Evolutionary conservation across 2,888 invertebrate genomes (phyloP).

Genomic region (Tigriopus californicus): DNA sequence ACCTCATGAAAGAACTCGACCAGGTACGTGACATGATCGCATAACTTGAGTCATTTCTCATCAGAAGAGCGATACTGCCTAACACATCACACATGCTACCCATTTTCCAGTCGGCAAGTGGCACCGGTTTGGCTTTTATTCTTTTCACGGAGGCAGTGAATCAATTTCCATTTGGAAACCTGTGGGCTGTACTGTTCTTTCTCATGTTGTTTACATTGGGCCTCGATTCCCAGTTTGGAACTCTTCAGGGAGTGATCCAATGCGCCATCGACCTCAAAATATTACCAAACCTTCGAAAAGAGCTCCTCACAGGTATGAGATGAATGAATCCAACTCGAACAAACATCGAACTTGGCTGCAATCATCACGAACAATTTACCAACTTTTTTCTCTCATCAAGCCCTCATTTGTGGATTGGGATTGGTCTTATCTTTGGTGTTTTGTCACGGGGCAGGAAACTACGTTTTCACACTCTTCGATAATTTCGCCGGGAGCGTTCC

Average conservation of each 20-base stretch:
- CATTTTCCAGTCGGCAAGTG: conserved; percentile 65
- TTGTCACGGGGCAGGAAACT: conserved; percentile 52
- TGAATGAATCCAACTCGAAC: no score
- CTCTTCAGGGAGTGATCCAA: conserved; percentile 87
- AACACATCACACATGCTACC: no score
- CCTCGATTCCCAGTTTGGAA: conserved; percentile 90
- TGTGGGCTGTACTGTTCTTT: conserved; percentile 91
- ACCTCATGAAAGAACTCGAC: conserved; percentile 64
- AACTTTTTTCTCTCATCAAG: no score
- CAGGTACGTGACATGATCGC: conserved; percentile 39
- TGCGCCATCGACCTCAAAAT: conserved; percentile 87
- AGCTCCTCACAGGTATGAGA: conserved; percentile 55
- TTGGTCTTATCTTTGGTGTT: not conserved
- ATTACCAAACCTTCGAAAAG: conserved; percentile 74
- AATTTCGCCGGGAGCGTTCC: conserved; percentile 86
- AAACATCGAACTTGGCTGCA: no score
- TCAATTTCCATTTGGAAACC: conserved; percentile 85
- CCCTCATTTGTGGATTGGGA: not conserved
- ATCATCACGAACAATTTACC: no score
- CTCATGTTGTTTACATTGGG: conserved; percentile 90
- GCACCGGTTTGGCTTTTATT: conserved; percentile 87
- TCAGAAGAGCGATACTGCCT: not conserved
- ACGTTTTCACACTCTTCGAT: conserved; percentile 79
- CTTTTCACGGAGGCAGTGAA: conserved; percentile 96
- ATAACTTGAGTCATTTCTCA: not conserved